A percentile compares a stretch with the other conserved stretches of the same genome.
Evolutionary conservation across 2,888 invertebrate species (phyloP).

Genomic region (Siphlonurus alternatus): DNA sequence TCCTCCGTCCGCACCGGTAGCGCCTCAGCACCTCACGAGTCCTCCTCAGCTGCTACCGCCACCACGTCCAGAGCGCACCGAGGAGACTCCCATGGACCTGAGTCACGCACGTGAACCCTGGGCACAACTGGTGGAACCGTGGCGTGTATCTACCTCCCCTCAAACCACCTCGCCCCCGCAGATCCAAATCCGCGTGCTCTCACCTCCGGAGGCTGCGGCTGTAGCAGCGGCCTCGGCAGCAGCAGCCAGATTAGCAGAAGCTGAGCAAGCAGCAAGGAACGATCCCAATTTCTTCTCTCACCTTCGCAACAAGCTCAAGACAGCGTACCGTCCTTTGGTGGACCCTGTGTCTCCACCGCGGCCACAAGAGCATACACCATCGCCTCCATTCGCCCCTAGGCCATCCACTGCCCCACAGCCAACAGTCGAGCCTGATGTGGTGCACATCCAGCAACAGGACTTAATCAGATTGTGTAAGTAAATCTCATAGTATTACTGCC

Average conservation of each 20-base stretch:
- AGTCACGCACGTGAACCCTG: not conserved
- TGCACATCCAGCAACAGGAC: not conserved
- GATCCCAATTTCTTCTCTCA: not conserved
- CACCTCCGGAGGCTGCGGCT: not conserved
- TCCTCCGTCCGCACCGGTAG: not conserved
- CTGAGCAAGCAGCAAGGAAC: not conserved
- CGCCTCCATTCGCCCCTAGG: not conserved
- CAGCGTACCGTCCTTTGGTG: not conserved
- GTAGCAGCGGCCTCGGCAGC: not conserved
- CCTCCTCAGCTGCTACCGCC: not conserved
- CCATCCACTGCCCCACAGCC: not conserved
- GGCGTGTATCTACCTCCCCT: not conserved
- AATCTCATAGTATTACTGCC: no score
- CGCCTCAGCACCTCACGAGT: not conserved
- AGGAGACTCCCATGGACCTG: not conserved
- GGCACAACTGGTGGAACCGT: no score
- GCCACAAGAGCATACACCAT: not conserved
- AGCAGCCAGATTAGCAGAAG: no score
- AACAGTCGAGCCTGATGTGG: not conserved
- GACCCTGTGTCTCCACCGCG: not conserved
- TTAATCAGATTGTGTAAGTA: not conserved
- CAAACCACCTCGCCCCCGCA: not conserved
- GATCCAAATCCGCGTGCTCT: not conserved
- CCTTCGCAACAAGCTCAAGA: not conserved
- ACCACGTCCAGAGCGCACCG: not conserved